Evolutionary conservation across 2,888 invertebrate genomes (phyloP).

Genomic region (Drosophila acutilabella): DNA sequence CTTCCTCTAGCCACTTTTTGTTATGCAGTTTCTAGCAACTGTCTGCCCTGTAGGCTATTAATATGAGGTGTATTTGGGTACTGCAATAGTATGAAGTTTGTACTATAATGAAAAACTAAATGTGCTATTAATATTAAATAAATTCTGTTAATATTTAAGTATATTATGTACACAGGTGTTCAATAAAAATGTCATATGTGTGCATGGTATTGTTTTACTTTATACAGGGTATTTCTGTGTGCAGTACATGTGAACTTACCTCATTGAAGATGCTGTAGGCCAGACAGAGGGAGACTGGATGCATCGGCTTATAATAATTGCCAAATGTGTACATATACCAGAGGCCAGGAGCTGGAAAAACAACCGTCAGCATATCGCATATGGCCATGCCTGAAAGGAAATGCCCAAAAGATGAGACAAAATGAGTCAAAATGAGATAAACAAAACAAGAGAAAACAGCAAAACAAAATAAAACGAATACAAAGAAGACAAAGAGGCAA

Average conservation of each 20-base stretch:
- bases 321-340: conserved; percentile 97
- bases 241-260: conserved; percentile 86
- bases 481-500: conserved; percentile 8
- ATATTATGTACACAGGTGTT: too few relatives aligned
- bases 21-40: conserved; percentile 4
- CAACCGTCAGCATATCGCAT: conserved; percentile 96
- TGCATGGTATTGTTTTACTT: neutral
- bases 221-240: neutral
- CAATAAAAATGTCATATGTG: too few relatives aligned
- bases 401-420: conserved; percentile 1
- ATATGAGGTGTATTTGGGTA: too few relatives aligned
- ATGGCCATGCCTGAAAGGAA: conserved; percentile 91
- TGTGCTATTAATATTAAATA: too few relatives aligned
- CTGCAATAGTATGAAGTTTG: too few relatives aligned
- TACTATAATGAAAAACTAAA: too few relatives aligned
- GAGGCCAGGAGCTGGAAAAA: conserved; percentile 95
- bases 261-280: conserved; percentile 93
- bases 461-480: conserved; percentile 1
- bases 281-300: conserved; percentile 91
- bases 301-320: conserved; percentile 92
- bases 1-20: neutral
- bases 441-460: conserved; percentile 6
- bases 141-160: too few relatives aligned
- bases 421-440: conserved; percentile 6
- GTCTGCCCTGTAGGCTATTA: neutral